Conservation (phyloP, 2,113 vertebrate genomes). For the Actinemys pallida region DNA sequence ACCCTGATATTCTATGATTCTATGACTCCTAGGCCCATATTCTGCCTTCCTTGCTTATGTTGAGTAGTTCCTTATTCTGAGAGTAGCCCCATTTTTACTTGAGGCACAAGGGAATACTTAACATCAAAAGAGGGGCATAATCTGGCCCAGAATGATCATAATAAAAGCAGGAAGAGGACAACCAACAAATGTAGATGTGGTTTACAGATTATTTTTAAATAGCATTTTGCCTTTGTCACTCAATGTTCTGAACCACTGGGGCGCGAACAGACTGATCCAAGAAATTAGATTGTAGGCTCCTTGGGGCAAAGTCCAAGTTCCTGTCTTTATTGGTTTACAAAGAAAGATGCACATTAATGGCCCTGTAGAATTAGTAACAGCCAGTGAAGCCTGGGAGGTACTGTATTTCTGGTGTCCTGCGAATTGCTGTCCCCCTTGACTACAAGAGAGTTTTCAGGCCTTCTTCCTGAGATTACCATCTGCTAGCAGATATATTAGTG, state of each 20-base stretch:
- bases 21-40: not conserved
- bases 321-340: not conserved
- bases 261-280: not conserved
- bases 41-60: not conserved
- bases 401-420: constrained; percentile 36
- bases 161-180: not conserved
- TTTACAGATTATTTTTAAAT: not conserved
- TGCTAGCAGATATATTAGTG: constrained; percentile 69
- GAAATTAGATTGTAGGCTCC: not conserved
- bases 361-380: not conserved
- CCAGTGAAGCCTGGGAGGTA: not conserved
- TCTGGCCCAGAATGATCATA: not conserved
- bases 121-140: not conserved
- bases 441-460: constrained; percentile 51
- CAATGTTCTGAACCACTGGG: not conserved
- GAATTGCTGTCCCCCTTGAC: not conserved
- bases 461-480: constrained; percentile 66
- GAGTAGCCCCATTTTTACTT: not conserved
- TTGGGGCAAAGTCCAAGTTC: not conserved
- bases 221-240: not conserved
- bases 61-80: not conserved
- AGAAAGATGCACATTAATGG: not conserved
- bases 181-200: not conserved
- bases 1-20: no score
- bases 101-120: not conserved